Percentiles rank a stretch among this genome's conserved stretches.
phyloP scores from a whole-genome alignment of 2,113 vertebrate genomes.

The Eudyptes chrysolophus region DNA sequence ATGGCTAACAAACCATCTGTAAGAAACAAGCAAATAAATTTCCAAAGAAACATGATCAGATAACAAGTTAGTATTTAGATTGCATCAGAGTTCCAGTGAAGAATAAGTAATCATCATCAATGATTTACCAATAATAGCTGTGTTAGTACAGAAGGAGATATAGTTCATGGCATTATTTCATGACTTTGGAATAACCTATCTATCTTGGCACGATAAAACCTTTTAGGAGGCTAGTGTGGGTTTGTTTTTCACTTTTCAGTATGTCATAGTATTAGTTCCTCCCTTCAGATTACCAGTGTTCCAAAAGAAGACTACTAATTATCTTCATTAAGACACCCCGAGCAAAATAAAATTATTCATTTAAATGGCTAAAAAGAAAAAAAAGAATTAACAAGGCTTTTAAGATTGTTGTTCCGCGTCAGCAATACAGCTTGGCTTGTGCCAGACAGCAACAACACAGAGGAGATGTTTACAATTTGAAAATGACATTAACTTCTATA shows the following conservation, averaged over 20 bases:
- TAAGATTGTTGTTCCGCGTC: rapidly evolving
- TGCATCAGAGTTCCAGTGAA: neutral
- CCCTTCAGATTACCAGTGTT: neutral
- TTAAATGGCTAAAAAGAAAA: neutral
- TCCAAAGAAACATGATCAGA: neutral
- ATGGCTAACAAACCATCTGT: neutral
- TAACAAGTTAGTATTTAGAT: neutral
- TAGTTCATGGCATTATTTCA: neutral
- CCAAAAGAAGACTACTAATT: neutral
- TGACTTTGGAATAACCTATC: neutral
- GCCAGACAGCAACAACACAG: neutral
- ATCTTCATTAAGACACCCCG: neutral
- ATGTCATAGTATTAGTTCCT: neutral
- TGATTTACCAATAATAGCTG: neutral
- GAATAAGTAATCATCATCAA: neutral
- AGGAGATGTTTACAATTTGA: neutral
- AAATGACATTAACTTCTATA: neutral
- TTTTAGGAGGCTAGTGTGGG: neutral
- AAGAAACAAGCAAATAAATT: neutral
- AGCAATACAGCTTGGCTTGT: neutral
- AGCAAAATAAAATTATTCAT: neutral
- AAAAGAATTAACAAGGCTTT: neutral
- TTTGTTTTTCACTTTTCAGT: neutral
- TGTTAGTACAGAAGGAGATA: neutral
- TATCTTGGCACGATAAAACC: neutral